These are phyloP conservation scores for Synanceia verrucosa DNA, from an alignment of 2,797 vertebrate genomes.

Conservation along the genomic window DNA sequence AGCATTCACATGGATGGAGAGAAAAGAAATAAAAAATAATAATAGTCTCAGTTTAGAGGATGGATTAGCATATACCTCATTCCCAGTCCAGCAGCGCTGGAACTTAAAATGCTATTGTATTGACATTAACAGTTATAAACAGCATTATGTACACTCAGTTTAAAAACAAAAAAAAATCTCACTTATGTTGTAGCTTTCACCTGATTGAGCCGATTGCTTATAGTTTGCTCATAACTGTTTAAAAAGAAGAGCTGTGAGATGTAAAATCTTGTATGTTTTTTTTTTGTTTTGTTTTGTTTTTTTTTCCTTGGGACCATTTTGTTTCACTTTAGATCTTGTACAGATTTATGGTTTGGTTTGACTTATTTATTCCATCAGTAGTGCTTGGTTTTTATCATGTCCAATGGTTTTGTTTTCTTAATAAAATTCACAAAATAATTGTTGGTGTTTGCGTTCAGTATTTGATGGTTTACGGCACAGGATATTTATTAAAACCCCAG, in stretches of 20 bases:
- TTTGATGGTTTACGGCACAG: not conserved
- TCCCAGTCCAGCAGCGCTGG: constrained; percentile 84
- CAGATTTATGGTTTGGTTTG: constrained; percentile 93
- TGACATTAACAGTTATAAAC: constrained; percentile 77
- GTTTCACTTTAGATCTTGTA: constrained; percentile 87
- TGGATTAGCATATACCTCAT: constrained; percentile 86
- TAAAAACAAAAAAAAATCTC: constrained; percentile 50
- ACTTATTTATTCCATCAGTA: constrained; percentile 99
- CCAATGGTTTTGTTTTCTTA: constrained; percentile 97
- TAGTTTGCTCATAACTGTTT: constrained; percentile 80
- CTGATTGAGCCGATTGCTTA: constrained; percentile 73
- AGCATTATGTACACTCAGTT: constrained; percentile 75
- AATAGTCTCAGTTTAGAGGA: constrained; percentile 72
- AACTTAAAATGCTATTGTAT: constrained; percentile 82
- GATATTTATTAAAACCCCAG: not conserved
- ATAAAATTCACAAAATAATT: constrained; percentile 85
- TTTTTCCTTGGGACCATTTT: constrained; percentile 80
- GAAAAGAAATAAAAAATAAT: constrained; percentile 55
- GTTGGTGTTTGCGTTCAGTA: not conserved
- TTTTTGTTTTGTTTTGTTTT: constrained; percentile 20
- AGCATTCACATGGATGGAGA: constrained; percentile 74
- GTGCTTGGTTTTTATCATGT: constrained; percentile 98
- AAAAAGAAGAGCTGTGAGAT: constrained; percentile 74
- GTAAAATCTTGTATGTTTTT: constrained; percentile 51
- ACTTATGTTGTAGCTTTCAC: constrained; percentile 77